Percentiles rank a stretch among this genome's conserved stretches.
phyloP scores from a whole-genome alignment of 2,888 invertebrate genomes.

The Pollenia labialis region DNA sequence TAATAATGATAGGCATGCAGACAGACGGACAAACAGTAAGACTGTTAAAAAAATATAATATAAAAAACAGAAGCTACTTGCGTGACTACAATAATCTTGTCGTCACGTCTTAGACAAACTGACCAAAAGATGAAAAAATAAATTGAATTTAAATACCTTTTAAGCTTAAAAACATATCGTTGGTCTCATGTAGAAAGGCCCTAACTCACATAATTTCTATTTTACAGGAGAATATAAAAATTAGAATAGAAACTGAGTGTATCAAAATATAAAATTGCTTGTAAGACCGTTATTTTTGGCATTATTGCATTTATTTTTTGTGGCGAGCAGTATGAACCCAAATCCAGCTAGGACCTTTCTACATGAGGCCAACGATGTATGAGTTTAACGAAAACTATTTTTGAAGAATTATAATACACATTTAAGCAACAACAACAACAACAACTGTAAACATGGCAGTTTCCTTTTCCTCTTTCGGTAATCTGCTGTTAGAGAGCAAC shows the following conservation, averaged over 20 bases:
- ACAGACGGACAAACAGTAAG: not conserved
- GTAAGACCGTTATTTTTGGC: too few relatives aligned
- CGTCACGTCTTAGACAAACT: slow-evolving; percentile 11
- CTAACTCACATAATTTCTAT: too few relatives aligned
- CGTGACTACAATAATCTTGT: slow-evolving; percentile 60
- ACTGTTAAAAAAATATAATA: not conserved
- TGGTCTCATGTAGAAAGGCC: too few relatives aligned
- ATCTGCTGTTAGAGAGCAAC: not conserved
- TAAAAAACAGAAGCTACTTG: slow-evolving; percentile 63
- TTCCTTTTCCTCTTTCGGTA: slow-evolving; percentile 50
- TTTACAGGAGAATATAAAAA: too few relatives aligned
- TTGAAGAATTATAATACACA: not conserved
- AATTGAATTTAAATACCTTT: slow-evolving; percentile 23
- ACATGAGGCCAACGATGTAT: not conserved
- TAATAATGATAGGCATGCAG: slow-evolving; percentile 35
- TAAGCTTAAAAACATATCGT: slow-evolving; percentile 18
- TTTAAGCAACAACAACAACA: not conserved
- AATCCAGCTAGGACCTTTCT: too few relatives aligned
- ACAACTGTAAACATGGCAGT: slow-evolving; percentile 23
- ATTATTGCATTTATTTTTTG: too few relatives aligned
- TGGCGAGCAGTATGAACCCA: too few relatives aligned
- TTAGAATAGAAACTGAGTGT: too few relatives aligned
- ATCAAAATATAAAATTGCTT: too few relatives aligned
- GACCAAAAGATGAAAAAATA: not conserved
- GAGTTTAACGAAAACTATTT: slow-evolving; percentile 1